Evolutionary conservation across 2,113 vertebrate genomes (phyloP), one percentile per base, ranked within the genome.

Genomic region (Peromyscus polionotus): DNA sequence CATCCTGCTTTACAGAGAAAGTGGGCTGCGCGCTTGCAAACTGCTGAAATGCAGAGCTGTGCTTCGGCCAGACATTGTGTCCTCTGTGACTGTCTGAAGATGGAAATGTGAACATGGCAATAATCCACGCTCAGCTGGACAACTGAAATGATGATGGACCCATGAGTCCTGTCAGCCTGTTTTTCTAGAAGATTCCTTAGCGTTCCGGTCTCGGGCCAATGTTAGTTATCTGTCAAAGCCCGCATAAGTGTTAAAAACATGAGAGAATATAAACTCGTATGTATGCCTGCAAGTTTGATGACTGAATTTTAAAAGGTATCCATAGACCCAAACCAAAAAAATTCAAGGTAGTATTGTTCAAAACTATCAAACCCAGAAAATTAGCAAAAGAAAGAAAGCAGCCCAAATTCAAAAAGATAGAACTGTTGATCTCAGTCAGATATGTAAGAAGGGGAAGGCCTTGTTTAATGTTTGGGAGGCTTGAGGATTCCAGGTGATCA

Each of bases 271-370:
- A 93, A 31, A 28, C 81, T 54, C 45, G 4, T 67, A 5, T 89
- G 12, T n/a, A 26, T 24, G 22, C 19, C 61, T 80, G 8, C 92
- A 75, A 67, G 42, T 95, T 90, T 92, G 79, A n/a, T 90, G 45
- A 67, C 42, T 75, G 61, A 33, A 48, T 75, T 83, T 95, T 88
- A 73, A 94, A 94, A 90, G 73, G 33, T 39, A 5, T 84, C 10
- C 51, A 7, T 67, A 73, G 75, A 48, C 75, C 31, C 51, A 83
- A 84, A 75, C 77, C 7, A 91, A 84, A 13, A 96, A 85, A 95
- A 88, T 75, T 57, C 39, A 94, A 91, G 72, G n/a, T 76, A 48
- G 3, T 61, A 16, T 5, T 86, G 39, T 88, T 95, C 31, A 77
- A 59, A 92, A 92, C 13, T 72, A 0, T 70, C 20, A 95, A 48